Conservation (phyloP, 2,797 vertebrate genomes). For the Eidolon dupreanum region DNA sequence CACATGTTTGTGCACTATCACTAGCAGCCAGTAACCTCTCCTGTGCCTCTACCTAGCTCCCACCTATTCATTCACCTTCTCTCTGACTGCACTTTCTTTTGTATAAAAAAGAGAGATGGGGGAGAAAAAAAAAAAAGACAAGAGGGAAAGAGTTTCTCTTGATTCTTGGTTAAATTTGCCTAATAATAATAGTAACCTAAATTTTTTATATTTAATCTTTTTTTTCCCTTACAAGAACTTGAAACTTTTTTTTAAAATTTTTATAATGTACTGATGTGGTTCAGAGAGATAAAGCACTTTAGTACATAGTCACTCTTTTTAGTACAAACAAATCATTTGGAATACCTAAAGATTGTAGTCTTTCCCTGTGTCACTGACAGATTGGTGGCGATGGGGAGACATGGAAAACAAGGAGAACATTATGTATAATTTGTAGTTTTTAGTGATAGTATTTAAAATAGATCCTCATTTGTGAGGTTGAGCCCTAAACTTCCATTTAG, state of each 20-base stretch:
- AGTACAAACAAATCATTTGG: conserved; percentile 82
- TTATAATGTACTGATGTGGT: conserved; percentile 89
- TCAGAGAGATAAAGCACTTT: conserved; percentile 90
- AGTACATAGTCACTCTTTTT: conserved; percentile 89
- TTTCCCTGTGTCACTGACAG: conserved; percentile 81
- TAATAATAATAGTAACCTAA: conserved; percentile 85
- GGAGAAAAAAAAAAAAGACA: conserved; percentile 82
- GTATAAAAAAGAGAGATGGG: conserved; percentile 80
- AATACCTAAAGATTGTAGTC: conserved; percentile 83
- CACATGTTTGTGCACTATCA: conserved; percentile 97
- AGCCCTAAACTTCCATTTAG: conserved; percentile 67
- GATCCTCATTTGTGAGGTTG: conserved; percentile 73
- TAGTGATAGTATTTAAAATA: conserved; percentile 78
- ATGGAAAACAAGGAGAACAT: conserved; percentile 77
- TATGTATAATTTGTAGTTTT: conserved; percentile 77
- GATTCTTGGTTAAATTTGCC: conserved; percentile 88
- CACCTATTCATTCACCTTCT: conserved; percentile 92
- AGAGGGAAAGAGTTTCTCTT: conserved; percentile 88
- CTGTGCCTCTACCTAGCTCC: conserved; percentile 82
- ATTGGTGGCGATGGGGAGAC: conserved; percentile 82
- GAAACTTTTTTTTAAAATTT: conserved; percentile 80
- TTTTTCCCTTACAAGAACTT: conserved; percentile 82
- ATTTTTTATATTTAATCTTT: conserved; percentile 87
- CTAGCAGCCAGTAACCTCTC: conserved; percentile 81
- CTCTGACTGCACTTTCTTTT: conserved; percentile 89